phyloP scores from a whole-genome alignment of 2,888 invertebrate genomes.

The Eumerus sabulonum region DNA sequence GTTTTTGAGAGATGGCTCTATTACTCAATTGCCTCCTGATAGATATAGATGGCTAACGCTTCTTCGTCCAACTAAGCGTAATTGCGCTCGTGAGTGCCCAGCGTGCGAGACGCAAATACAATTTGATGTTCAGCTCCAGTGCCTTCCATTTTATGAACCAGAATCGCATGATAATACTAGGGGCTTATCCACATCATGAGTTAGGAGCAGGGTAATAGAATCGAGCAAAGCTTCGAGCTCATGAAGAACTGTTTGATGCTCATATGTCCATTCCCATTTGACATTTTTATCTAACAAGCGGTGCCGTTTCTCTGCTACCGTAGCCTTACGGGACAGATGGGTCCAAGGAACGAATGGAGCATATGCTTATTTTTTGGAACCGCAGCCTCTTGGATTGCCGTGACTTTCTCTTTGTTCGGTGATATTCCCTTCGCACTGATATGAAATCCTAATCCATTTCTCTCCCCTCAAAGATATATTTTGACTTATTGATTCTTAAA shows the following conservation, averaged over 20 bases:
- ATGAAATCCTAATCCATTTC: slow-evolving; percentile 32
- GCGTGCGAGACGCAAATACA: slow-evolving; percentile 30
- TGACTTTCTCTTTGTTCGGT: slow-evolving; percentile 19
- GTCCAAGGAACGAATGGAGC: slow-evolving; percentile 7
- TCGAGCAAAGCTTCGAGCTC: slow-evolving; percentile 23
- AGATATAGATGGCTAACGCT: slow-evolving; percentile 5
- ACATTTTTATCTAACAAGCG: slow-evolving; percentile 16
- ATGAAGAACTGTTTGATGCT: slow-evolving; percentile 6
- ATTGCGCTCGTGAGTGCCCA: slow-evolving; percentile 11
- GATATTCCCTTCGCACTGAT: slow-evolving; percentile 22
- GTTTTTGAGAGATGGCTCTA: too few relatives aligned
- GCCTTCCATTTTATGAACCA: slow-evolving; percentile 10
- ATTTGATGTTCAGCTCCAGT: slow-evolving; percentile 11
- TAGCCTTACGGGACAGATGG: slow-evolving; percentile 4
- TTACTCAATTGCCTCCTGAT: too few relatives aligned
- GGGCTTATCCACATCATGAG: slow-evolving; percentile 13
- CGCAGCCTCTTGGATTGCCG: neutral
- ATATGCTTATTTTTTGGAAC: slow-evolving; percentile 8
- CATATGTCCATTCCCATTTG: slow-evolving; percentile 12
- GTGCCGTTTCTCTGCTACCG: slow-evolving; percentile 10
- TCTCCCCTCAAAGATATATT: slow-evolving; percentile 14
- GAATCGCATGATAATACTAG: slow-evolving; percentile 26
- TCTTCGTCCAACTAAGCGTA: slow-evolving; percentile 31
- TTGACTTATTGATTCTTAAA: slow-evolving; percentile 31
- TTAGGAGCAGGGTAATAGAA: slow-evolving; percentile 18